phyloP scores from a whole-genome alignment of 2,797 vertebrate genomes.

The Tapirus indicus region DNA sequence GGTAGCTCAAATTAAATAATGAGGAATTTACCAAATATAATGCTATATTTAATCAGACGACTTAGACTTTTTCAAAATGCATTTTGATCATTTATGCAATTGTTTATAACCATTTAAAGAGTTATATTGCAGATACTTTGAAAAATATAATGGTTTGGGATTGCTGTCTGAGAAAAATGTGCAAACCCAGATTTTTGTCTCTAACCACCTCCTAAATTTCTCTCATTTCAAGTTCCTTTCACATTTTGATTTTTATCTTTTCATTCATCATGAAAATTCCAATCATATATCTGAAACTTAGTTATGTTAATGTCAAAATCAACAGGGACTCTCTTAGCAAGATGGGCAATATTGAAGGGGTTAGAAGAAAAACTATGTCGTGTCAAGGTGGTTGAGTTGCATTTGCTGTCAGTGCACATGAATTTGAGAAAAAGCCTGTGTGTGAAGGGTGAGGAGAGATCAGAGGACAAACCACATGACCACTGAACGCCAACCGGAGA shows the following conservation, averaged over 20 bases:
- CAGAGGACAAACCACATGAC: background rate
- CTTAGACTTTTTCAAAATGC: background rate
- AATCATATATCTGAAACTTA: background rate
- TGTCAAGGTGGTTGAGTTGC: fast-evolving
- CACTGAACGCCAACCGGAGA: fast-evolving
- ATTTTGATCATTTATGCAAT: background rate
- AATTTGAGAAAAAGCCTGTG: background rate
- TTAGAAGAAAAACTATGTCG: background rate
- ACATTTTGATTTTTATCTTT: background rate
- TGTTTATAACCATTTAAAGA: background rate
- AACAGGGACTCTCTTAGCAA: background rate
- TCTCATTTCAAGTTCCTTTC: background rate
- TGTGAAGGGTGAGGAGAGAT: background rate
- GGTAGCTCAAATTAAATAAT: background rate
- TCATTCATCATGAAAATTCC: background rate
- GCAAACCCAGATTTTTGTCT: background rate
- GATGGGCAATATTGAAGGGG: background rate
- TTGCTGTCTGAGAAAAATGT: background rate
- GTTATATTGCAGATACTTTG: background rate
- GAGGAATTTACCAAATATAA: background rate
- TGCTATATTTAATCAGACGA: background rate
- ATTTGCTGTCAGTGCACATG: background rate
- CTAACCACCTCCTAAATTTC: background rate
- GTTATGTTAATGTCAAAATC: background rate
- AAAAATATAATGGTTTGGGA: background rate